phyloP scores from a whole-genome alignment of 2,797 vertebrate species.

The Spea hammondii region DNA sequence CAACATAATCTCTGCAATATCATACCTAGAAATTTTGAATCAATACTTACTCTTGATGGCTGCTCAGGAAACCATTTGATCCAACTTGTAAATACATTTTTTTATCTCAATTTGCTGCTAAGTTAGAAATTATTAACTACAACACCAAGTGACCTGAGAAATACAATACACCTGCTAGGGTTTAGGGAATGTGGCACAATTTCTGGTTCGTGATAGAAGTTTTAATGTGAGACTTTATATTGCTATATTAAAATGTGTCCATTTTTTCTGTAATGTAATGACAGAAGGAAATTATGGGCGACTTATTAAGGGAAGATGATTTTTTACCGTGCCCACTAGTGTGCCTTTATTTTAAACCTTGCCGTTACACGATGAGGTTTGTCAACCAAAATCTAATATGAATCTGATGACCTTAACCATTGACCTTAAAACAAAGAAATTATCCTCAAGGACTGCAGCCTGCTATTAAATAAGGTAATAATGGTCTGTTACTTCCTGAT shows the following conservation, averaged over 20 bases:
- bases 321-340: background rate
- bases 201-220: no score
- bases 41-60: no score
- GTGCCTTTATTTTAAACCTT: slow-evolving; percentile 21
- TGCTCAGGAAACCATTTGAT: no score
- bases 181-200: no score
- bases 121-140: no score
- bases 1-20: no score
- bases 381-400: slow-evolving; percentile 25
- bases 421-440: slow-evolving; percentile 37
- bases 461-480: slow-evolving; percentile 41
- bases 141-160: no score
- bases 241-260: background rate
- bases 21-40: no score
- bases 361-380: slow-evolving; percentile 9
- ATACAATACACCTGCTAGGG: no score
- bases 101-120: no score
- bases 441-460: slow-evolving; percentile 42
- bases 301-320: background rate
- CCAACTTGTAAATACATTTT: no score
- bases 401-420: slow-evolving; percentile 38
- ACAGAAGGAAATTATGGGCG: background rate
- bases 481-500: slow-evolving; percentile 49
- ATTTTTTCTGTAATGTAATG: background rate
- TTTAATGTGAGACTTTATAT: no score